phyloP scores from a whole-genome alignment of 2,113 vertebrate species.

The Hemiprocne comata region DNA sequence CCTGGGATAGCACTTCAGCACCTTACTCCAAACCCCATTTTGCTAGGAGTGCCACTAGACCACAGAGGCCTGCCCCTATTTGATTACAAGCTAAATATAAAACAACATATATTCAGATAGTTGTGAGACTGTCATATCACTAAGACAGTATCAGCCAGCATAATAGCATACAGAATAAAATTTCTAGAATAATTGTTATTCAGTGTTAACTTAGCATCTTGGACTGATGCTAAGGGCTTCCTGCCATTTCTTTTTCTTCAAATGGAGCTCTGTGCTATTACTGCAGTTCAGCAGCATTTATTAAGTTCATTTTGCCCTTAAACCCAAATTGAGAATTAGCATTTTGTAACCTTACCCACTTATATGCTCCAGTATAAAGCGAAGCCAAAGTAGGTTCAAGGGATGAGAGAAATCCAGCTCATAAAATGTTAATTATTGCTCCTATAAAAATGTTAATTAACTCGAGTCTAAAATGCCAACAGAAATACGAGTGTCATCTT shows the following conservation, averaged over 20 bases:
- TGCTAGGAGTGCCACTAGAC: not conserved
- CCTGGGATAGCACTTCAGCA: not conserved
- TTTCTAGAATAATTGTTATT: not conserved
- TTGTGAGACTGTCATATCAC: not conserved
- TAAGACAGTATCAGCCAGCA: not conserved
- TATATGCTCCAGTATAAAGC: not conserved
- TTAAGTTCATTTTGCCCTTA: constrained; percentile 26
- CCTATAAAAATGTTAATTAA: constrained; percentile 50
- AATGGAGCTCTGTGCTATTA: not conserved
- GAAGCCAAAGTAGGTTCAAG: constrained; percentile 32
- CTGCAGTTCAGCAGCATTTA: not conserved
- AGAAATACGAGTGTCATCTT: not conserved
- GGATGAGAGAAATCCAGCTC: constrained; percentile 1
- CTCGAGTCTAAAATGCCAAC: constrained; percentile 5
- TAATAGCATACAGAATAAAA: not conserved
- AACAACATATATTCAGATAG: not conserved
- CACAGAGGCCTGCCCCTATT: not conserved
- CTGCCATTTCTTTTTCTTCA: not conserved
- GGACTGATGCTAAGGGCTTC: not conserved
- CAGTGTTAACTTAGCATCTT: not conserved
- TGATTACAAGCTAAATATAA: not conserved
- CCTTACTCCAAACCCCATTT: not conserved
- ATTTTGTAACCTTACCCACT: constrained; percentile 20
- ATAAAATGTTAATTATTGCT: constrained; percentile 52
- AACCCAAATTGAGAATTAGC: constrained; percentile 18